Base-by-base conservation (phyloP, 2,888 invertebrate species). In the Phalera bucephala region DNA sequence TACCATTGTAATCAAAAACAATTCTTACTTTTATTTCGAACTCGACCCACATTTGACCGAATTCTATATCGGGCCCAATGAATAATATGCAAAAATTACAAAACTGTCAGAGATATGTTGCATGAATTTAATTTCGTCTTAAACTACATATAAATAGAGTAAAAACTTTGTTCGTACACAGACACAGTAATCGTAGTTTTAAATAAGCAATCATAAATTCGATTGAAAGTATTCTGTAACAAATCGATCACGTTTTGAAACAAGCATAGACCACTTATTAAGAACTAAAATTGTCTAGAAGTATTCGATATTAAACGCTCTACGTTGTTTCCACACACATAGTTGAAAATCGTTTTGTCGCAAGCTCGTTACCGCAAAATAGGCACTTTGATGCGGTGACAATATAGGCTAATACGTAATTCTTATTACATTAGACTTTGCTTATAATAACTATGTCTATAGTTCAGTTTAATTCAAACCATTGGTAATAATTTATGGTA, bases 221-320 rank as follows among this genome's bases (percentile, higher is more conserved):
- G 38, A 54, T 42, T 47, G 35, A 38, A 48, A 39, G 27, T 12
- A 54, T 61, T 53, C 47, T 46, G 57, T 50, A 63, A 62, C 39
- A 39, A 49, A 61, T 57, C 57, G 48, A 68, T 64, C 56, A 53
- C 36, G 46, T 55, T 58, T 54, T 38, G 52, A 57, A 66, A 70
- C 55, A 52, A 53, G 45, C 54, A 61, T 64, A 55, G 62, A 64
- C 49, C 47, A 41, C 45, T 21, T 42, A 43, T 52, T 47, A 50
- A 41, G 39, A 43, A 40, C 36, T 34, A 35, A 58, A 55, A 54
- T 55, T 45, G 54, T 48, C 36, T 47, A 40, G 38, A 48, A 56
- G 50, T 56, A 50, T 50, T 38, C 34, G 39, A 47, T 52, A 31
- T 28, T 22, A 29, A 34, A 34, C 14, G n/a, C 20, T 28, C 33